Percentiles rank a stretch among this genome's conserved stretches.
Conservation (phyloP, 2,888 invertebrate species). For the Shargacucullia verbasci region DNA sequence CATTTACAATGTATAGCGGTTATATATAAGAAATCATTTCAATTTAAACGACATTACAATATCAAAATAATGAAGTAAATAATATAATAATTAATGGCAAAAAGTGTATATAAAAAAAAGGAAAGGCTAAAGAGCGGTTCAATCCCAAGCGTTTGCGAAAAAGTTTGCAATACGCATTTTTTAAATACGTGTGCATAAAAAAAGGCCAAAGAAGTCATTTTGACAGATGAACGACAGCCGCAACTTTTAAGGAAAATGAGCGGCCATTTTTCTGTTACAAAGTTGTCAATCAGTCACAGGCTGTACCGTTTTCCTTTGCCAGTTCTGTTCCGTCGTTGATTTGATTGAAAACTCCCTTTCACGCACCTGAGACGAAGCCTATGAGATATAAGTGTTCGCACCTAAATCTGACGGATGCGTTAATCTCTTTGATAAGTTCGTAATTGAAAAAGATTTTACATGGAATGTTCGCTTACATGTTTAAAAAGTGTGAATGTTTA, state of each 20-base stretch:
- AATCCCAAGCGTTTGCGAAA: too few relatives aligned
- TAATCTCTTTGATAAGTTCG: conserved; percentile 45
- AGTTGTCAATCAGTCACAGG: conserved; percentile 86
- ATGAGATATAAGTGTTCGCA: conserved; percentile 31
- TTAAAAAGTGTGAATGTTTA: conserved; percentile 5
- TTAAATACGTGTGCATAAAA: conserved; percentile 32
- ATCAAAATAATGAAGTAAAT: too few relatives aligned
- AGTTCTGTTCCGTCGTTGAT: conserved; percentile 73
- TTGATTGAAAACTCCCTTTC: conserved; percentile 86
- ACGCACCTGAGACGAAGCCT: conserved; percentile 78
- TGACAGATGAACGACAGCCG: conserved; percentile 72
- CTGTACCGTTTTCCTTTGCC: conserved; percentile 74
- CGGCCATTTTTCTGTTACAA: conserved; percentile 74
- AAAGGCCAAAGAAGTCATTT: conserved; percentile 47
- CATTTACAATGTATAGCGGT: too few relatives aligned
- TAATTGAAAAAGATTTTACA: conserved; percentile 41
- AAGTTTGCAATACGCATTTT: conserved; percentile 29
- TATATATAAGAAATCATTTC: too few relatives aligned
- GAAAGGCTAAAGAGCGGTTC: too few relatives aligned
- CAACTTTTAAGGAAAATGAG: conserved; percentile 71
- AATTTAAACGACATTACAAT: too few relatives aligned
- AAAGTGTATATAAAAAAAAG: too few relatives aligned
- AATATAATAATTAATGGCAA: too few relatives aligned
- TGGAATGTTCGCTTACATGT: conserved; percentile 8
- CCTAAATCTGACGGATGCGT: conserved; percentile 41